Base-by-base conservation (phyloP, 2,888 invertebrate species). In the Acleris cristana region DNA sequence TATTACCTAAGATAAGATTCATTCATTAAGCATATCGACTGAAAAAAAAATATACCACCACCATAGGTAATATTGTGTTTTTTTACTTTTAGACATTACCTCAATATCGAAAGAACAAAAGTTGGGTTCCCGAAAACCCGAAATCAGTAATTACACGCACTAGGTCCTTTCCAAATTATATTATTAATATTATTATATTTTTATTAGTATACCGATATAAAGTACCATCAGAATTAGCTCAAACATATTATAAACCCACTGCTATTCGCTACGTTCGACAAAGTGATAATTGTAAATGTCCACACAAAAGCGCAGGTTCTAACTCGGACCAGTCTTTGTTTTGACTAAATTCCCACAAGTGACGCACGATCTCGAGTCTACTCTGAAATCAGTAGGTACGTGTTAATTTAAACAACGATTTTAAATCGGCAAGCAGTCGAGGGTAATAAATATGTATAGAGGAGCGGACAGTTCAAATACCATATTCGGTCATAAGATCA, bases 331-430 rank as follows among this genome's bases (percentile, higher is more conserved):
- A 55, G 19, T 60, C 34, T 48, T 23, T 61, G 21, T 52, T 56
- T 54, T 54, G 19, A 16, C 21, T 62, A 52, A 40, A 26, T 57
- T 51, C 45, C 21, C 52, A 45, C 57, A 21, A 21, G 52, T 62
- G 61, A 66, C 66, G 40, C 54, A 59, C 49, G 44, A 44, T 58
- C 51, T 59, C 51, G 57, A 30, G 58, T 61, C 40, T 23, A 58
- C 61, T 52, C 21, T 51, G 26, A 55, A 55, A 66, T 61, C 61
- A 66, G 51, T 49, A 44, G 16, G 16, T 45, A 21, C 30, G 52
- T 52, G 66, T 30, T 66, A 61, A 66, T 61, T 66, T 66, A n/a
- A 45, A 66, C 51, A 60, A 44, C 34, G 56, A 59, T 60, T 55
- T 56, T 56, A 58, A 7, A 4, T 44, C n/a, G 8, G 18, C 16